A percentile compares a stretch with the other conserved stretches of the same genome.
These are phyloP conservation scores for Macrocentrus cingulum DNA, from an alignment of 1,140 invertebrate species.

Conservation along the genomic window DNA sequence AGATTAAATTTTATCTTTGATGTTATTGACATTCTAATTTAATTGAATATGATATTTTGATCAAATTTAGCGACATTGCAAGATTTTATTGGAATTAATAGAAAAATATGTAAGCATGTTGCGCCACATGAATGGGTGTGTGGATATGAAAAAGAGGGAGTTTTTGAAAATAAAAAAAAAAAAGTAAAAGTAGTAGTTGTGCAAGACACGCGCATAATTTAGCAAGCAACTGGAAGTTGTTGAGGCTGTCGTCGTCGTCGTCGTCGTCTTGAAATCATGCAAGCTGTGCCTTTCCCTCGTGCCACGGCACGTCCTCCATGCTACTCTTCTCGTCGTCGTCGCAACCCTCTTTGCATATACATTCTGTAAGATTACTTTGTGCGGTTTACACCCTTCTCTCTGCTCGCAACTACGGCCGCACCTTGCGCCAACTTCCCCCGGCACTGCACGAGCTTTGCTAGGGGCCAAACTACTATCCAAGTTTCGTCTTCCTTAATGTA, in stretches of 20 bases:
- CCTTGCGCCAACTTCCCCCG: constrained; percentile 27
- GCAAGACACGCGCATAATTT: constrained; percentile 31
- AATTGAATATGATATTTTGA: no score
- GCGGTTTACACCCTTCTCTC: constrained; percentile 55
- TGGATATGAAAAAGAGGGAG: constrained; percentile 1
- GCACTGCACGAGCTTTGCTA: constrained; percentile 32
- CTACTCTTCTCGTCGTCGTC: constrained; percentile 35
- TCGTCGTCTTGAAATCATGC: constrained; percentile 48
- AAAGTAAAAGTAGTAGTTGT: constrained; percentile 8
- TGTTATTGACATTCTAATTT: no score
- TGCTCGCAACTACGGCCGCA: constrained; percentile 26
- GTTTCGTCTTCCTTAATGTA: constrained; percentile 55
- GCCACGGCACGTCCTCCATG: constrained; percentile 11
- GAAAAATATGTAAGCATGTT: no score
- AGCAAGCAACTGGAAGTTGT: constrained; percentile 45
- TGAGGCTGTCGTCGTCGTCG: constrained; percentile 44
- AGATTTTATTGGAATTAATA: no score
- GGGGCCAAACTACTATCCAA: constrained; percentile 53
- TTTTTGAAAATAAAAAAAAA: background rate
- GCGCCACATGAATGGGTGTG: background rate
- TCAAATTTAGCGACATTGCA: no score
- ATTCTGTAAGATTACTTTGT: constrained; percentile 62
- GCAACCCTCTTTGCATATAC: constrained; percentile 61
- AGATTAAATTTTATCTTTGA: no score
- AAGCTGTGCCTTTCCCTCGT: constrained; percentile 48